Evolutionary conservation across 2,888 invertebrate genomes (phyloP), one percentile per base, ranked within the genome.

Genomic region (Melanargia galathea): DNA sequence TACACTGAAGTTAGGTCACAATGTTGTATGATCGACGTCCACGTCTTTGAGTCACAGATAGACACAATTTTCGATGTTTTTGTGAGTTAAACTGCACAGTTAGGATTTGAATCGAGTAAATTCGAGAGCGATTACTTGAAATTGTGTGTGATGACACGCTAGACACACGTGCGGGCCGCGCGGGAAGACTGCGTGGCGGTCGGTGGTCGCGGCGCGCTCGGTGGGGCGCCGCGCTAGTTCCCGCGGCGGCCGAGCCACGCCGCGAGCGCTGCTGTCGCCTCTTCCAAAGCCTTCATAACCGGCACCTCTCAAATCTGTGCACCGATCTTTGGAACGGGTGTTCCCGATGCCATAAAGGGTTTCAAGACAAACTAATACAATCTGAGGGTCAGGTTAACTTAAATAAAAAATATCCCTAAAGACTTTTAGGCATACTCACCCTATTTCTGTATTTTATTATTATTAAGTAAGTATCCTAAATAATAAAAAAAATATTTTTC

Each of bases 131-230:
- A 81, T 81, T 75, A 77, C 70, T 73, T 75, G 70, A 73, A 75
- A 77, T 75, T 77, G 77, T 75, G 73, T 79, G 78, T 76, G 68
- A 76, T 76, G 59, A 82, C 82, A 87, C 87, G 84, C 85, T 83
- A 82, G 86, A 82, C 81, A 83, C 90, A 90, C 90, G 90, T 90
- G 90, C 85, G 87, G 80, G 70, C 79, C 86, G 89, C 90, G 90
- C 90, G 90, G 88, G 88, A 91, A 91, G 90, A 91, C 90, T 91
- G 90, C 90, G 90, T 91, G 90, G 90, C 90, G 90, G 78, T 84
- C 75, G 82, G 86, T 84, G 86, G 78, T 83, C 75, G 81, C 73
- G 76, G 78, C 77, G 80, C 77, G 81, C 76, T 76, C 82, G 79
- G 83, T 71, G 84, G 84, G 81, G 86, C 75, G 81, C 78, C 77